Conservation (phyloP, 2,113 vertebrate genomes). For the Thryonomys swinderianus region DNA sequence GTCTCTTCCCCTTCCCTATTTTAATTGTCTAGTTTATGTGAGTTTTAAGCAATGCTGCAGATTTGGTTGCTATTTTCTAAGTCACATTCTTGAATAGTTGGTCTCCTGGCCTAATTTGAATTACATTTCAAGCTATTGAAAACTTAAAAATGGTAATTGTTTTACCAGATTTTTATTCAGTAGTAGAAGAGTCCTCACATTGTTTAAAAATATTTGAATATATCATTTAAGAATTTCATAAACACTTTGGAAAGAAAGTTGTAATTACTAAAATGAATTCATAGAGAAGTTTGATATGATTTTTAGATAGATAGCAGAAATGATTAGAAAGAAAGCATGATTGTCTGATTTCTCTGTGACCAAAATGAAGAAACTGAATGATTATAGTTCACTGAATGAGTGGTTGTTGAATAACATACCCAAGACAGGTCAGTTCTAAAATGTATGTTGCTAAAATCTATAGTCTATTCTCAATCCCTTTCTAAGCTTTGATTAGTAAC, state of each 20-base stretch:
- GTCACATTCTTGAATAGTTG: neutral
- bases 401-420: slow-evolving; percentile 41
- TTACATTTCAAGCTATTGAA: slow-evolving; percentile 37
- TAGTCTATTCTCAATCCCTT: neutral
- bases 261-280: slow-evolving; percentile 29
- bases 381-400: slow-evolving; percentile 45
- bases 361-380: slow-evolving; percentile 40
- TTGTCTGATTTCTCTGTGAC: slow-evolving; percentile 30
- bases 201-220: slow-evolving; percentile 34
- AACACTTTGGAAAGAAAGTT: slow-evolving; percentile 33
- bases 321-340: slow-evolving; percentile 47
- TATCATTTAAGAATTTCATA: neutral
- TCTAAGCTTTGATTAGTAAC: slow-evolving; percentile 57
- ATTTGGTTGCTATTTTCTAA: slow-evolving; percentile 40
- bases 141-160: slow-evolving; percentile 31
- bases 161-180: slow-evolving; percentile 25
- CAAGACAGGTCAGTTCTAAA: slow-evolving; percentile 55
- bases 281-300: slow-evolving; percentile 2
- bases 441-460: slow-evolving; percentile 38
- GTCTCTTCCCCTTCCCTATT: neutral
- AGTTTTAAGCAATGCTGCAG: slow-evolving; percentile 17
- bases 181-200: neutral
- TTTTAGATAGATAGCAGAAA: neutral
- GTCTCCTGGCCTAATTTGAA: neutral
- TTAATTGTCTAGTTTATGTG: slow-evolving; percentile 43